These are phyloP conservation scores for Brenthis hecate DNA, from an alignment of 2,888 invertebrate species.

Conservation along the genomic window DNA sequence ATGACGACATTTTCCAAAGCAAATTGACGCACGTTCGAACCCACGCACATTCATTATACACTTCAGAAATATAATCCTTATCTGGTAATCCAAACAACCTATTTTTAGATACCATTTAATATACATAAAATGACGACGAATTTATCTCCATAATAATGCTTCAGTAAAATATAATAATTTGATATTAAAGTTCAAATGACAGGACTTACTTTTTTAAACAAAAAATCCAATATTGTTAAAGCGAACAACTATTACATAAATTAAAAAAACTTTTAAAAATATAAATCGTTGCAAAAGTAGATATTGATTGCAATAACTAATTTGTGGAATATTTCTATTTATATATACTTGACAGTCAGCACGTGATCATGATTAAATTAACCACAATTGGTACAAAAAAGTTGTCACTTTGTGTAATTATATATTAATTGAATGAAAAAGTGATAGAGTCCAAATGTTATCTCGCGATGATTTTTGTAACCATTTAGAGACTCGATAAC, in stretches of 20 bases:
- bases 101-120: slow-evolving; percentile 41
- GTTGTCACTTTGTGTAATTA: slow-evolving; percentile 22
- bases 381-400: slow-evolving; percentile 8
- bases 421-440: slow-evolving; percentile 27
- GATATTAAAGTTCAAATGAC: too few species aligned
- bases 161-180: background rate
- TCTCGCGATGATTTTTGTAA: slow-evolving; percentile 57
- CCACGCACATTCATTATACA: slow-evolving; percentile 64
- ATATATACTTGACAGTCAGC: background rate
- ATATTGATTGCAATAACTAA: too few species aligned
- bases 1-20: slow-evolving; percentile 66
- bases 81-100: slow-evolving; percentile 49
- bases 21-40: slow-evolving; percentile 74
- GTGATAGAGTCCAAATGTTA: slow-evolving; percentile 55
- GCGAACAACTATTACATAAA: too few species aligned
- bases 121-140: slow-evolving; percentile 23
- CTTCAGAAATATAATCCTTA: slow-evolving; percentile 53
- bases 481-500: slow-evolving; percentile 56
- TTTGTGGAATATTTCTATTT: background rate
- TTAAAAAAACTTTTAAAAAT: too few species aligned
- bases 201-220: too few species aligned
- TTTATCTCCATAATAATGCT: background rate
- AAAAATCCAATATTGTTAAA: too few species aligned
- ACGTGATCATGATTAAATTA: background rate
- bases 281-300: too few species aligned